phyloP scores from a whole-genome alignment of 2,113 vertebrate genomes.

The Centropus unirufus region DNA sequence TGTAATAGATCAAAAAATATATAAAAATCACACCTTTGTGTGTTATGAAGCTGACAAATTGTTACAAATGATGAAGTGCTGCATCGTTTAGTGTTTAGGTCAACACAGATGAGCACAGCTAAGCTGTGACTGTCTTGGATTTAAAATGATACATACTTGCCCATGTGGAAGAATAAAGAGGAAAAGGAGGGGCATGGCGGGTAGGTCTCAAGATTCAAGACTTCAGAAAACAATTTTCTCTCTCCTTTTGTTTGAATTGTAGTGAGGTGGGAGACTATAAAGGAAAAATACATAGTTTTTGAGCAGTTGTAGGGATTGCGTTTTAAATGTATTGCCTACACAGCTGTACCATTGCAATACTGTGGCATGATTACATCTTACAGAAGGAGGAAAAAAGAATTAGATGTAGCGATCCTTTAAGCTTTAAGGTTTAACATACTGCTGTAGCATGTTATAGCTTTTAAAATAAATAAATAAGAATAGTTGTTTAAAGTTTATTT shows the following conservation, averaged over 20 bases:
- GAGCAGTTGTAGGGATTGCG: not conserved
- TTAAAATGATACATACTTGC: not conserved
- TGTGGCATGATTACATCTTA: slow-evolving; percentile 23
- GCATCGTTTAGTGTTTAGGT: not conserved
- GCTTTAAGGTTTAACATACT: not conserved
- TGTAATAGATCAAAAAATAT: not conserved
- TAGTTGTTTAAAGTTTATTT: not conserved
- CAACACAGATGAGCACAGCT: not conserved
- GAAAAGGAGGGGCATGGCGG: not conserved
- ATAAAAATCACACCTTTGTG: not conserved
- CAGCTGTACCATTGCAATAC: slow-evolving; percentile 13
- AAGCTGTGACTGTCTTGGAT: not conserved
- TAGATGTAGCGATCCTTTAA: not conserved
- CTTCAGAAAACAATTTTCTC: not conserved
- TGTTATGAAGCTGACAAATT: not conserved
- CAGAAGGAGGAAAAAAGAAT: not conserved
- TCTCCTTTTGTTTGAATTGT: not conserved
- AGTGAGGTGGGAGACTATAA: not conserved
- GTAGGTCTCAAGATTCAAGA: not conserved
- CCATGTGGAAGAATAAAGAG: not conserved
- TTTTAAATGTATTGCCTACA: not conserved
- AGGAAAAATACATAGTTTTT: not conserved
- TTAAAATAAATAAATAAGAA: not conserved
- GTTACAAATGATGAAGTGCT: not conserved
- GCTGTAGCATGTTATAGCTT: not conserved